Percentiles rank a stretch among this genome's conserved stretches.
Evolutionary conservation across 2,113 vertebrate species (phyloP).

Genomic region (Tupaia tana): DNA sequence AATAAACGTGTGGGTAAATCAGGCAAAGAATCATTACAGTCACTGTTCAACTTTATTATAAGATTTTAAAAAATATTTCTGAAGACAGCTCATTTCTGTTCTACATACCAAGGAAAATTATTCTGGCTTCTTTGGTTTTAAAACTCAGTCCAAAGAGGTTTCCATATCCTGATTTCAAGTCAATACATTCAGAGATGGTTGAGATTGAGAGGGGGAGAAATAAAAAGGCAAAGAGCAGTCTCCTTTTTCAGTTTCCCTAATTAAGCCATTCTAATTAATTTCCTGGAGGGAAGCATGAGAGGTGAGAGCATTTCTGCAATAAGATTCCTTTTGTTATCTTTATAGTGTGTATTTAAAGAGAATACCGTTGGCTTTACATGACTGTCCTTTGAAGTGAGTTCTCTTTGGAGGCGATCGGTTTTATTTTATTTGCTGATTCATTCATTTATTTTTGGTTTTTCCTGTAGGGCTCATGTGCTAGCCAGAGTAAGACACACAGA

Average conservation of each 20-base stretch:
- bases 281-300: neutral
- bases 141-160: slow-evolving; percentile 38
- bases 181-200: slow-evolving; percentile 21
- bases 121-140: slow-evolving; percentile 40
- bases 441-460: too few species aligned
- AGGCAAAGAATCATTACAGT: neutral
- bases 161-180: slow-evolving; percentile 17
- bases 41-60: slow-evolving; percentile 8
- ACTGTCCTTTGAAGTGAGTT: neutral
- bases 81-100: slow-evolving; percentile 26
- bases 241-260: neutral
- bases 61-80: slow-evolving; percentile 14
- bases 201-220: neutral
- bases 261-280: slow-evolving; percentile 46
- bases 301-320: neutral
- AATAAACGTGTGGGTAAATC: slow-evolving; percentile 34
- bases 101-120: slow-evolving; percentile 22
- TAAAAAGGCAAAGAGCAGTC: neutral
- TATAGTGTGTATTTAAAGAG: neutral
- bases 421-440: neutral
- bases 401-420: slow-evolving; percentile 1
- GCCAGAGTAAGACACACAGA: too few species aligned
- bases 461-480: too few species aligned
- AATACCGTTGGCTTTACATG: neutral
- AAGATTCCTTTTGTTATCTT: slow-evolving; percentile 1